Evolutionary conservation across 2,113 vertebrate species (phyloP).

Genomic region (Bombycilla garrulus): DNA sequence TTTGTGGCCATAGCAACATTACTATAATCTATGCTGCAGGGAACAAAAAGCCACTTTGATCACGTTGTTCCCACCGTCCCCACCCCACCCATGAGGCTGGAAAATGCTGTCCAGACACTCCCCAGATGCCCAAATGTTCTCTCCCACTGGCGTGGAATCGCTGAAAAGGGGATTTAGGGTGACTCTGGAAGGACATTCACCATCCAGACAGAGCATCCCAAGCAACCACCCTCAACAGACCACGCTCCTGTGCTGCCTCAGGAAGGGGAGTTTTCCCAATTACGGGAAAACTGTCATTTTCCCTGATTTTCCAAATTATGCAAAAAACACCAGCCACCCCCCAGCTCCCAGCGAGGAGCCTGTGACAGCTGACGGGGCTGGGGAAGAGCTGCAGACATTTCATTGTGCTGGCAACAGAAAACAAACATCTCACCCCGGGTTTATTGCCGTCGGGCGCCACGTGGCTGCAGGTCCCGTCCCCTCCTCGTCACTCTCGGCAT

Average conservation of each 20-base stretch:
- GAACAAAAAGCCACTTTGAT: constrained; percentile 39
- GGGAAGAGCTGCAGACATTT: neutral
- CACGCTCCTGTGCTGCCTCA: neutral
- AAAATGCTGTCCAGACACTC: neutral
- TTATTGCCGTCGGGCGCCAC: neutral
- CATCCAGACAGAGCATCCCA: neutral
- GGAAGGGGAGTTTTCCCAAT: neutral
- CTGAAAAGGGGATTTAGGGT: neutral
- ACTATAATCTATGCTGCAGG: neutral
- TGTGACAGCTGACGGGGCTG: neutral
- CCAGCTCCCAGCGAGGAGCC: neutral
- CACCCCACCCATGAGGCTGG: neutral
- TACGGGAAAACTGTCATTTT: too few species aligned
- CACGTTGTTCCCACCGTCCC: neutral
- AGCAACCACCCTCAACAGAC: neutral
- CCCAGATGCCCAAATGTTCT: neutral
- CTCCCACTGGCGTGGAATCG: neutral
- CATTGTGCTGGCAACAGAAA: neutral
- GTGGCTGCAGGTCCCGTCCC: neutral
- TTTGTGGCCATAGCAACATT: constrained; percentile 64
- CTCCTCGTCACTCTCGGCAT: neutral
- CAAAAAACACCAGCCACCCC: neutral
- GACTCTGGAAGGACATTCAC: neutral
- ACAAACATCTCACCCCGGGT: neutral
- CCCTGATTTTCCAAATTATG: neutral